These are phyloP conservation scores for Phortica variegata DNA, from an alignment of 1,140 invertebrate genomes.

Conservation along the genomic window DNA sequence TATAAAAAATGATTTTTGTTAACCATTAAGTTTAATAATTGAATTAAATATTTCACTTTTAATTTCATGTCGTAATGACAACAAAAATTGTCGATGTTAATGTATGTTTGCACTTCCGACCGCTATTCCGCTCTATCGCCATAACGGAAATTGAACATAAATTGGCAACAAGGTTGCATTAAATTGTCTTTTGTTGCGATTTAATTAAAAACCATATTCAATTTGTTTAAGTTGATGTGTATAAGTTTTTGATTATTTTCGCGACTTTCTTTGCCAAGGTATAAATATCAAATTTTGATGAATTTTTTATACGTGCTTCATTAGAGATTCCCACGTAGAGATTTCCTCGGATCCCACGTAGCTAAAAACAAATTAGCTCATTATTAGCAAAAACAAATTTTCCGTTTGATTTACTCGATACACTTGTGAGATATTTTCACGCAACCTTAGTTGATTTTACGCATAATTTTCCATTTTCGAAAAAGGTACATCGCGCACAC, in stretches of 20 bases:
- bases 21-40: too few species aligned
- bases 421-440: too few species aligned
- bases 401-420: too few species aligned
- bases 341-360: background rate
- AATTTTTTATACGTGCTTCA: background rate
- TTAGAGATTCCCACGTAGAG: background rate
- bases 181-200: background rate
- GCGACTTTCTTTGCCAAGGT: background rate
- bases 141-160: background rate
- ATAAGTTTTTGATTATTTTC: too few species aligned
- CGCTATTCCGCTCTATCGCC: background rate
- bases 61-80: too few species aligned
- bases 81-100: too few species aligned
- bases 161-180: background rate
- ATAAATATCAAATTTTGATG: background rate
- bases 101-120: too few species aligned
- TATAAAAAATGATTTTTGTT: too few species aligned
- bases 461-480: constrained; percentile 25
- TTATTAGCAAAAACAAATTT: too few species aligned
- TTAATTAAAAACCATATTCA: background rate
- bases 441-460: constrained; percentile 9
- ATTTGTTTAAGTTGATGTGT: too few species aligned
- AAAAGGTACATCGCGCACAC: constrained; percentile 7
- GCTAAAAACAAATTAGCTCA: background rate
- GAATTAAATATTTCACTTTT: too few species aligned